Evolutionary conservation across 2,797 vertebrate genomes (phyloP).

Genomic region (Brachyrhaphis roseni): DNA sequence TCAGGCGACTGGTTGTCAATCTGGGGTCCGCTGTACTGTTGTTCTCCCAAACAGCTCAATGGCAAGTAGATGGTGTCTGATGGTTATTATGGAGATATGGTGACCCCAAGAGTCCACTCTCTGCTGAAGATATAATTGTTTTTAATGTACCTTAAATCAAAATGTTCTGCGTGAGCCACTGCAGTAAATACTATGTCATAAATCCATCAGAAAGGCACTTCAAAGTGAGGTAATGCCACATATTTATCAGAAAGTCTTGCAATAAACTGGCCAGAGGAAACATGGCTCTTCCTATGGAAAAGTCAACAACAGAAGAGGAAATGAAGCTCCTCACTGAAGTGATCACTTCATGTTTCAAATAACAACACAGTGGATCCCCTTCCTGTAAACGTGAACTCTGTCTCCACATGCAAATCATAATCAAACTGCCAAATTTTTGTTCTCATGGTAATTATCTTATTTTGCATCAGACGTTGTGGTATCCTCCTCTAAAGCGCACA

Average conservation of each 20-base stretch:
- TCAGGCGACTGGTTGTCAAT: neutral
- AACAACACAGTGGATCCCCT: neutral
- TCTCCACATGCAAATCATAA: neutral
- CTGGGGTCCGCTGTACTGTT: no score
- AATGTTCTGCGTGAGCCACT: neutral
- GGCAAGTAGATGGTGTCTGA: neutral
- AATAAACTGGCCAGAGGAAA: neutral
- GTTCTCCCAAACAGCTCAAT: neutral
- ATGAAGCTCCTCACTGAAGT: neutral
- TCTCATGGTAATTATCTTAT: neutral
- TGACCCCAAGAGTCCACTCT: neutral
- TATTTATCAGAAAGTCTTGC: neutral
- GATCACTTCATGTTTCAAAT: neutral
- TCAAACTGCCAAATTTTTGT: neutral
- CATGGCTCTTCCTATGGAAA: neutral
- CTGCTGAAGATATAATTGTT: no score
- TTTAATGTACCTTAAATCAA: neutral
- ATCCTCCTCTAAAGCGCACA: constrained; percentile 23
- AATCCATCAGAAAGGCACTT: neutral
- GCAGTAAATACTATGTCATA: neutral
- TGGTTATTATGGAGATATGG: no score
- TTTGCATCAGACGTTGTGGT: constrained; percentile 15
- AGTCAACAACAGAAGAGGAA: constrained; percentile 20
- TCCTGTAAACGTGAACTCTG: neutral
- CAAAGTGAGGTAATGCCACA: neutral